Evolutionary conservation across 1,140 invertebrate genomes (phyloP).

Genomic region (Drosophila insularis): DNA sequence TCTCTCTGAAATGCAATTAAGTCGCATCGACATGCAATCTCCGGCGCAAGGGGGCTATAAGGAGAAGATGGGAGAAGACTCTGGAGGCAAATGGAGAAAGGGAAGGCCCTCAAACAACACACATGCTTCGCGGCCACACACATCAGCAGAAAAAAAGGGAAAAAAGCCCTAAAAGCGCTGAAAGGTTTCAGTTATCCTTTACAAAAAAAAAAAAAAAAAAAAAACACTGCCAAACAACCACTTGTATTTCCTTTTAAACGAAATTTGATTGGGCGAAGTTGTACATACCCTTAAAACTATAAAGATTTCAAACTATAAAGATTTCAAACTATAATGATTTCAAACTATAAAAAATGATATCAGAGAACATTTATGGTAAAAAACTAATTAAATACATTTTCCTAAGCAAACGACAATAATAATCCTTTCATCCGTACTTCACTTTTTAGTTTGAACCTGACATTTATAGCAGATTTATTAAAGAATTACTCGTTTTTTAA

Average conservation of each 20-base stretch:
- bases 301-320: not conserved
- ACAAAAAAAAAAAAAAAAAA: constrained; percentile 29
- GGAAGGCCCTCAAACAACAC: constrained; percentile 41
- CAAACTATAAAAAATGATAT: too few species aligned
- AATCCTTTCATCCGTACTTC: too few species aligned
- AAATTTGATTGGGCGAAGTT: constrained; percentile 2
- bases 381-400: too few species aligned
- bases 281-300: not conserved
- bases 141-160: constrained; percentile 4
- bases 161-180: constrained; percentile 62
- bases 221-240: constrained; percentile 9
- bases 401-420: too few species aligned
- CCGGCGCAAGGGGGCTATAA: constrained; percentile 53
- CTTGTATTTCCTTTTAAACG: not conserved
- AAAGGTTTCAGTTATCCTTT: constrained; percentile 61
- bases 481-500: too few species aligned
- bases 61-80: constrained; percentile 8
- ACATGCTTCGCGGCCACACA: constrained; percentile 43
- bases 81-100: not conserved
- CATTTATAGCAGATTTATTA: too few species aligned
- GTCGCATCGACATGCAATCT: constrained; percentile 78
- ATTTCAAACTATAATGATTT: not conserved
- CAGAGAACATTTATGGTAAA: too few species aligned
- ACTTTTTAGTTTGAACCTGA: too few species aligned
- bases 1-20: constrained; percentile 78